A percentile compares a stretch with the other conserved stretches of the same genome.
Conservation (phyloP, 1,140 invertebrate species). For the Calliopsis andreniformis region DNA sequence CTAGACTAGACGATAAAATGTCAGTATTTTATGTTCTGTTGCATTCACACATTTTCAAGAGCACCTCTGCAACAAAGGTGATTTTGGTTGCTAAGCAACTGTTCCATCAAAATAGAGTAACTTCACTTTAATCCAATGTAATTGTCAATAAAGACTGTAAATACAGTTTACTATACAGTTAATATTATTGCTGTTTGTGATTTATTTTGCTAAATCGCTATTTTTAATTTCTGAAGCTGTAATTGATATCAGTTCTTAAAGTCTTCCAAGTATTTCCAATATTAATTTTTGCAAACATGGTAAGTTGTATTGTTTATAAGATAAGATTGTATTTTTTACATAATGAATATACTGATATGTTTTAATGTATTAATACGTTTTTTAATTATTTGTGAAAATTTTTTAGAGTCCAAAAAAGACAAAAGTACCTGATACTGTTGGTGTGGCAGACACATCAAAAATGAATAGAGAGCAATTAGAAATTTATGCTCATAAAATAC, state of each 20-base stretch:
- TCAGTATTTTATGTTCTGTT: constrained; percentile 7
- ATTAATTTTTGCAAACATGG: constrained; percentile 50
- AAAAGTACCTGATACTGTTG: constrained; percentile 80
- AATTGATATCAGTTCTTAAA: not conserved
- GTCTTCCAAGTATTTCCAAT: not conserved
- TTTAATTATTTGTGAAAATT: not conserved
- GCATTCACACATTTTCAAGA: not conserved
- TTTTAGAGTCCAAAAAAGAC: constrained; percentile 63
- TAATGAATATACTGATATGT: too few species aligned
- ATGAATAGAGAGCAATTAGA: constrained; percentile 97
- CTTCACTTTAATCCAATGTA: constrained; percentile 21
- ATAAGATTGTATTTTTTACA: not conserved
- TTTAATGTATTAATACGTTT: not conserved
- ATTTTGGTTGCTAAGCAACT: constrained; percentile 55
- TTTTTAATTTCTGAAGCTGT: not conserved
- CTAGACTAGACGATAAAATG: constrained; percentile 7
- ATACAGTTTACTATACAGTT: constrained; percentile 16
- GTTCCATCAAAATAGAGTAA: constrained; percentile 44
- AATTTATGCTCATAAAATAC: constrained; percentile 91
- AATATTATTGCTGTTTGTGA: not conserved
- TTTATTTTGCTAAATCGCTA: constrained; percentile 16
- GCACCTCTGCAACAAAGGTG: not conserved
- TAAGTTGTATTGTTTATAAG: constrained; percentile 24
- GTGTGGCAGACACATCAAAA: constrained; percentile 94
- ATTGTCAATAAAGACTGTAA: constrained; percentile 27